Base-by-base conservation (phyloP, 1,140 invertebrate species). In the Gryllus bimaculatus region DNA sequence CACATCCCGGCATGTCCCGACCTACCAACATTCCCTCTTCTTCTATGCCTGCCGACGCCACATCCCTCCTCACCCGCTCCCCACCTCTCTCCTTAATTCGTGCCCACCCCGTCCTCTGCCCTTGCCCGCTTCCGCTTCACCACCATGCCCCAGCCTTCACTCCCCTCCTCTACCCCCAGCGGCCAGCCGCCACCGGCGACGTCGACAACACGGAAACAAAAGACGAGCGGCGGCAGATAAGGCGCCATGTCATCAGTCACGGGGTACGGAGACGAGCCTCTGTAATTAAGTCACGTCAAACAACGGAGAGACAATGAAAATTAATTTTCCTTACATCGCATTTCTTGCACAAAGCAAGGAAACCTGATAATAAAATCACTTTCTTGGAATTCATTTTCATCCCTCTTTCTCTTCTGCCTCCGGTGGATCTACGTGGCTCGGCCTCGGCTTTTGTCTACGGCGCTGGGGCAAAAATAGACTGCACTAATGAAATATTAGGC, bases 311-410 rank as follows among this genome's bases (percentile, higher is more conserved):
- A 66, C 54, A 66, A 66, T 66, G 54, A 18, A 66, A 66, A 66
- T 66, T 66, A 66, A 66, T 66, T 66, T 66, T 66, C 54, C 54
- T 66, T 66, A 13, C 54, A 66, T 66, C 54, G 18, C 54, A 18
- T 66, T 66, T 66, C 54, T 66, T 18, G 54, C 54, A 66, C 54
- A 66, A 66, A 66, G 54, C 10, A 18, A 66, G 54, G 18, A 66
- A 66, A 66, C 54, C 54, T 66, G 54, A 66, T 66, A 66, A 66
- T 66, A 66, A 66, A 66, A 66, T 66, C 54, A 66, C 54, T 66
- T 66, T 66, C 54, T 66, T 66, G 54, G 18, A 66, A 13, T 66
- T 66, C 54, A 66, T 66, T 66, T 2, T 66, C 54, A 39, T 39
- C 26, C 26, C 26, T 39, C 26, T 39, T 39, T 39, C 26, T 39